phyloP scores from a whole-genome alignment of 2,888 invertebrate species.

The Cantharis rufa region DNA sequence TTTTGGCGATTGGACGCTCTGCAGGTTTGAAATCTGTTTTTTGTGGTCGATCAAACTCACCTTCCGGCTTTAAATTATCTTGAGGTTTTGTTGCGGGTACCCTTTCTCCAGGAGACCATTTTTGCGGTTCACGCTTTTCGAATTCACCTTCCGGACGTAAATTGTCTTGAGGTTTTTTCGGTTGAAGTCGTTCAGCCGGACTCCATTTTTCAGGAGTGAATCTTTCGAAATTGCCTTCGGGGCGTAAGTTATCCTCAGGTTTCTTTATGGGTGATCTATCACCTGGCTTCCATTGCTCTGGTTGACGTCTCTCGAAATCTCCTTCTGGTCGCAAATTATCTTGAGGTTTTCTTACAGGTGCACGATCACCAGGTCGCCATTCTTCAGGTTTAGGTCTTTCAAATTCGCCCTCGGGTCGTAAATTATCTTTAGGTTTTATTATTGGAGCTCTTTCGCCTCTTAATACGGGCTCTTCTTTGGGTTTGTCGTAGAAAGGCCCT shows the following conservation, averaged over 20 bases:
- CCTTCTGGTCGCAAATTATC: constrained; percentile 53
- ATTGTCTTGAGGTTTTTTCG: constrained; percentile 66
- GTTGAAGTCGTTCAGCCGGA: constrained; percentile 59
- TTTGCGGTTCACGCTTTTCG: constrained; percentile 40
- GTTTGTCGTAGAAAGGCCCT: constrained; percentile 63
- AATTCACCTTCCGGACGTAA: constrained; percentile 58
- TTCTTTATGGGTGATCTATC: constrained; percentile 60
- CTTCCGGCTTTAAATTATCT: constrained; percentile 57
- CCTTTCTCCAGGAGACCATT: constrained; percentile 56
- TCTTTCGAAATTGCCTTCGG: constrained; percentile 62
- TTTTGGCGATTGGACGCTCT: constrained; percentile 52
- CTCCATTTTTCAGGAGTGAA: constrained; percentile 55
- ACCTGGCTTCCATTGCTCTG: constrained; percentile 49
- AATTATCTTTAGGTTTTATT: constrained; percentile 55
- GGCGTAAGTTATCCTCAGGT: constrained; percentile 56
- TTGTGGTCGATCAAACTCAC: constrained; percentile 58
- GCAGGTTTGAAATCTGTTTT: constrained; percentile 55
- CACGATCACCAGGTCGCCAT: constrained; percentile 54
- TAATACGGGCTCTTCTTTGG: constrained; percentile 58
- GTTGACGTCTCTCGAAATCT: constrained; percentile 46
- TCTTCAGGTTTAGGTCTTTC: constrained; percentile 53
- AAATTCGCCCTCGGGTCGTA: constrained; percentile 57
- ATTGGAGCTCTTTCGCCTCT: constrained; percentile 55
- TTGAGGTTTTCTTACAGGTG: constrained; percentile 51
- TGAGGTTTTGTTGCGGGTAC: constrained; percentile 58